Evolutionary conservation across 2,113 vertebrate genomes (phyloP), one percentile per base, ranked within the genome.

Genomic region (Fukomys damarensis): DNA sequence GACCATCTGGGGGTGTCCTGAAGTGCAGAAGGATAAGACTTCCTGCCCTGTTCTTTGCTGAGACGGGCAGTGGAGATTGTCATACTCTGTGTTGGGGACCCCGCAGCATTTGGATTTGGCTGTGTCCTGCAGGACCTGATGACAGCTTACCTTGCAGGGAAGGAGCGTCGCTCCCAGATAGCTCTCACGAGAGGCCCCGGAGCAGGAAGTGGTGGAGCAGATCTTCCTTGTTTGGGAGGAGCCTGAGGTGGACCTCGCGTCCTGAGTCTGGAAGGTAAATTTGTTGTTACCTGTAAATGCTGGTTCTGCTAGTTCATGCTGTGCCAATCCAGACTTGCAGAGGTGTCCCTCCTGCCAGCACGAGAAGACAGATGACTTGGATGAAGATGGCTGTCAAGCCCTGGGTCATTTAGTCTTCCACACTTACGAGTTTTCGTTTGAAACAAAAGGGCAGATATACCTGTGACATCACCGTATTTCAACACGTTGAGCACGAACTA

Each of bases 231-330:
- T 98, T 98, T 98, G 98, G 98, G 96, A 98, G 97, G 97, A 98
- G 96, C 91, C 63, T 93, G 97, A 99, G 98, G 98, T 97, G 98
- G 98, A 99, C 98, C 96, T 98, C 98, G 98, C 98, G 7, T 98
- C 98, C 98, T 97, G 98, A 98, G 98, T 98, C 98, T 98, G 98
- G 98, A 98, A 99, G 98, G 98, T 99, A 99, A 99, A 99, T 99
- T 99, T 99, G 98, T 99, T 99, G 98, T 99, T 99, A 98, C 98
- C 98, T 98, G 98, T 98, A 98, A 98, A 98, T 98, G 89, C 98
- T 98, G 98, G 98, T 99, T 99, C 98, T 99, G 98, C 98, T 99
- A 98, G 98, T 99, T 98, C 98, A 49, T 98, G 97, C 98, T 98
- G 96, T 98, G 98, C 98, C 98, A 99, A 98, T 99, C 98, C 98